phyloP scores from a whole-genome alignment of 2,888 invertebrate species.

The Trilocha varians region DNA sequence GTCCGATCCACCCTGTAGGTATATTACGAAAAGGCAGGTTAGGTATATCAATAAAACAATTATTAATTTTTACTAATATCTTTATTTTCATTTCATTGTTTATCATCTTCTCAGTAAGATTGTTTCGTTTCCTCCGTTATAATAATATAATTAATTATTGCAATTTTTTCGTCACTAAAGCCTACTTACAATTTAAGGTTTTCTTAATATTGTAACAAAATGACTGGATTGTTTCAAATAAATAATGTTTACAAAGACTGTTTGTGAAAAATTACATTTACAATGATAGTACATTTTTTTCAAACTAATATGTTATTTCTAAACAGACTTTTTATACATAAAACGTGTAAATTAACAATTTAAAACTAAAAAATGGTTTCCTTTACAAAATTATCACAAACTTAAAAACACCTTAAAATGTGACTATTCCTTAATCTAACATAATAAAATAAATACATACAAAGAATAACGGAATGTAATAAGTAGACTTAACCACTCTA shows the following conservation, averaged over 20 bases:
- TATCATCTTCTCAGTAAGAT: conserved; percentile 65
- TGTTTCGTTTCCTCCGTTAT: conserved; percentile 52
- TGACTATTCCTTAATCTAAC: no score
- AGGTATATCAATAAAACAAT: conserved; percentile 39
- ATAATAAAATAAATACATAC: no score
- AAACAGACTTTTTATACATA: no score
- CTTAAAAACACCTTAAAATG: no score
- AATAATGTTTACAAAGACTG: conserved; percentile 2
- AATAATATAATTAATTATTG: conserved; percentile 58
- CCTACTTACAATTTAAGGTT: conserved; percentile 58
- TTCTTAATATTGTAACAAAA: conserved; percentile 43
- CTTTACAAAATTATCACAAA: no score
- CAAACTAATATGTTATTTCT: no score
- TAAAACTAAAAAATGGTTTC: no score
- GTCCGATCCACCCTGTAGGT: no score
- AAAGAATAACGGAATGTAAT: no score
- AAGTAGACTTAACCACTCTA: no score
- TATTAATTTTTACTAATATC: conserved; percentile 49
- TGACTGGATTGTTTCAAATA: conserved; percentile 30
- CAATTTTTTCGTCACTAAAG: conserved; percentile 58
- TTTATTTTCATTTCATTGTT: conserved; percentile 69
- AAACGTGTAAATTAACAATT: no score
- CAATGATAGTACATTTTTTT: no score
- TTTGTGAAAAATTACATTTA: neutral
- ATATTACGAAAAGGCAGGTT: neutral